Percentiles rank a stretch among this genome's conserved stretches.
Conservation (phyloP, 2,113 vertebrate genomes). For the Eublepharis macularius region DNA sequence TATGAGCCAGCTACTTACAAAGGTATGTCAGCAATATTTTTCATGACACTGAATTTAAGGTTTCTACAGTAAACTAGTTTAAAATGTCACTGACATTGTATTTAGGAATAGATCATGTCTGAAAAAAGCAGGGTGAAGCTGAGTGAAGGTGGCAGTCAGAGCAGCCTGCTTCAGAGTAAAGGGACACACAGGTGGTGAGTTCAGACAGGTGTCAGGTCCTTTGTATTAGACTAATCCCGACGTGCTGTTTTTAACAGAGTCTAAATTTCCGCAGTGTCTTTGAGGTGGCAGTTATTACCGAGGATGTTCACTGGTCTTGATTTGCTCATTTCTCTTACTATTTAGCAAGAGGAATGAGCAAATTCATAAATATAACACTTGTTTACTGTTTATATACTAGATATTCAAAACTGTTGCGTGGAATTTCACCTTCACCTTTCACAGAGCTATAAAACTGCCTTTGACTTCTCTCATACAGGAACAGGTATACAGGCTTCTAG, state of each 20-base stretch:
- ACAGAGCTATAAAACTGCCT: neutral
- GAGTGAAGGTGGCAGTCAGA: too few relatives aligned
- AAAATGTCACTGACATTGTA: neutral
- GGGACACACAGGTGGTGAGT: neutral
- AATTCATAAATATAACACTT: too few relatives aligned
- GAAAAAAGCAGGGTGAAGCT: too few relatives aligned
- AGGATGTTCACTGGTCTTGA: too few relatives aligned
- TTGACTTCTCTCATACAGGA: neutral
- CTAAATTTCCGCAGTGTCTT: too few relatives aligned
- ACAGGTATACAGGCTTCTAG: neutral
- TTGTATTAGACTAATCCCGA: neutral
- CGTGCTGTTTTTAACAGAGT: too few relatives aligned
- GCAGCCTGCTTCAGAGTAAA: neutral
- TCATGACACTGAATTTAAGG: neutral
- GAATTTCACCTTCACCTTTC: neutral
- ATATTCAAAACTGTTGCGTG: neutral
- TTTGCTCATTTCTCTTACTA: too few relatives aligned
- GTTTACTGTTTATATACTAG: too few relatives aligned
- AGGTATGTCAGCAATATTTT: conserved; percentile 73
- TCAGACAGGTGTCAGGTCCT: neutral
- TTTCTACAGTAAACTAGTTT: neutral
- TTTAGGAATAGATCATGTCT: neutral
- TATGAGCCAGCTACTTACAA: conserved; percentile 90
- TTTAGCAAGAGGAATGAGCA: too few relatives aligned
- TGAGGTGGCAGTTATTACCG: too few relatives aligned